Evolutionary conservation across 1,140 invertebrate species (phyloP).

Genomic region (Delia radicum): DNA sequence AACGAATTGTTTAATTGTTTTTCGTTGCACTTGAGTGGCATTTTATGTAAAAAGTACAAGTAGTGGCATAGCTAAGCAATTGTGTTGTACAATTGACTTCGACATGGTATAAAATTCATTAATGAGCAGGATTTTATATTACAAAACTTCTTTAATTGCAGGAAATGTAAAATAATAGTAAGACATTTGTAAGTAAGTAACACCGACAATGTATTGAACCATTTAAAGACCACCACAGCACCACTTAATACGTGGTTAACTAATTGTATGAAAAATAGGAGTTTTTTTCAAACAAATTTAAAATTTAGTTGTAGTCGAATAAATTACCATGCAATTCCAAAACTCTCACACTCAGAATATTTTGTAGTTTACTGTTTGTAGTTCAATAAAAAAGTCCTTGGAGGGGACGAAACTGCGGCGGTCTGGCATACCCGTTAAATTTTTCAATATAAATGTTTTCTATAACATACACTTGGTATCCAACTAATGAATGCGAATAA

Average conservation of each 20-base stretch:
- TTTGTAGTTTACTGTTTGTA: no score
- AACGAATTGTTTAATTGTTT: background rate
- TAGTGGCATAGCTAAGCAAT: no score
- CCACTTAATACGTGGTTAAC: background rate
- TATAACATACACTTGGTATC: no score
- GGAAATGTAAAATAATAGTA: background rate
- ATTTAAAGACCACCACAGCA: background rate
- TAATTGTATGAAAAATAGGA: background rate
- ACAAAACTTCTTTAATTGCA: background rate
- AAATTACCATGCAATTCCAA: background rate
- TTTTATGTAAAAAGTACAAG: background rate
- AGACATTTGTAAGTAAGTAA: background rate
- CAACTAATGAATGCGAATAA: no score
- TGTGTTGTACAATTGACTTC: no score
- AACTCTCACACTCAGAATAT: no score
- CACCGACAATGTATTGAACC: background rate
- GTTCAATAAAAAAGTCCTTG: no score
- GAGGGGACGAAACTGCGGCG: no score
- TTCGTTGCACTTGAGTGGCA: background rate
- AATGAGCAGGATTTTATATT: background rate
- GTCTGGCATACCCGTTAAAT: no score
- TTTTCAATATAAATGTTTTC: no score
- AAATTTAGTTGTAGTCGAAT: background rate
- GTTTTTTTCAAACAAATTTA: background rate
- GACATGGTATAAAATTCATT: background rate